A percentile compares a stretch with the other conserved stretches of the same genome.
Evolutionary conservation across 2,888 invertebrate genomes (phyloP).

Genomic region (Caenorhabditis sp.): DNA sequence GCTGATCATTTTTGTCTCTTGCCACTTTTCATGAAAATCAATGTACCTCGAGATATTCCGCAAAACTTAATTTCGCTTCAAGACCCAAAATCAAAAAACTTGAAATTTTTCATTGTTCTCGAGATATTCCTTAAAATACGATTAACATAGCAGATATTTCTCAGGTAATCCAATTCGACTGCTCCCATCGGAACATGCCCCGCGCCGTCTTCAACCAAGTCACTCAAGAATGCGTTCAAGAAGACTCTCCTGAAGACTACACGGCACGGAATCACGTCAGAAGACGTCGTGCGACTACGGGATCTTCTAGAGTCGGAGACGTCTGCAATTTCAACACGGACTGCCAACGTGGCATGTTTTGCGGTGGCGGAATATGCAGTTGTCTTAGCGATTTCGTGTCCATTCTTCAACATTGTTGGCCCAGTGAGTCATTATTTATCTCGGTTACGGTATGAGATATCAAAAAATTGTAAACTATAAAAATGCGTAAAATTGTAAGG

Average conservation of each 20-base stretch:
- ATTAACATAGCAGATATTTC: slow-evolving; percentile 24
- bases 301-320: slow-evolving; percentile 78
- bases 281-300: slow-evolving; percentile 41
- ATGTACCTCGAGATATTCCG: no score
- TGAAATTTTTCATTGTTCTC: no score
- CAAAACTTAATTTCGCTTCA: no score
- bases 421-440: slow-evolving; percentile 63
- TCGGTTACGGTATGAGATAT: no score
- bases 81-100: no score
- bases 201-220: slow-evolving; percentile 71
- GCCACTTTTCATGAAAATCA: no score
- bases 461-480: no score
- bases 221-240: slow-evolving; percentile 67
- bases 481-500: no score
- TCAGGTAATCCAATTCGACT: slow-evolving; percentile 64
- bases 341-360: slow-evolving; percentile 81
- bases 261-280: slow-evolving; percentile 14
- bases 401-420: slow-evolving; percentile 80
- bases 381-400: slow-evolving; percentile 80
- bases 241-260: slow-evolving; percentile 31
- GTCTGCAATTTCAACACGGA: slow-evolving; percentile 80
- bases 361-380: slow-evolving; percentile 78
- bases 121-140: slow-evolving; percentile 50
- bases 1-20: no score
- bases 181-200: slow-evolving; percentile 62